Evolutionary conservation across 2,888 invertebrate species (phyloP), one percentile per base, ranked within the genome.

Genomic region (Glaucopsyche alexis): DNA sequence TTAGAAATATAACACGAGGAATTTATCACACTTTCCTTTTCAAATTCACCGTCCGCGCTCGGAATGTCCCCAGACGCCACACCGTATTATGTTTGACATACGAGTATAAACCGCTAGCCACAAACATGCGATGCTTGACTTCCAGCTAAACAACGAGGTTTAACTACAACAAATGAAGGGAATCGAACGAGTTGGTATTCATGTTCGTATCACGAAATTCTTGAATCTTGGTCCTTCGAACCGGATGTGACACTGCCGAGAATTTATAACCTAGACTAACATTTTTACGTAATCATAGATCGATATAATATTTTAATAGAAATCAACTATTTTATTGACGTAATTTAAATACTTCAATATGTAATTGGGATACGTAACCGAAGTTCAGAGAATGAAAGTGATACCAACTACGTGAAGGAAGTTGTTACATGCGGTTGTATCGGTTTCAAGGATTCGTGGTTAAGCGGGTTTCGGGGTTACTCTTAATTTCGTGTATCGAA

Each of bases 381-480:
- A 49, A 69, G 69, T 69, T 69, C 69, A 69, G 49, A 29, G 69
- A 74, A 78, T 75, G 60, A 75, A 69, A 55, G 50, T 66, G 71
- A 74, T 80, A 80, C 78, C 74, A 29, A 4, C 29, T 76, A 82
- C 86, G 81, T 47, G 47, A 76, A 74, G 85, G 88, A 83, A 88
- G 86, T 84, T 88, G 85, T 76, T 50, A 84, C 81, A 86, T 90
- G 89, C 80, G 91, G 91, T 91, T 84, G 84, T 89, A 90, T 91
- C 85, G 81, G 85, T 87, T 90, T 89, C 91, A 90, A 90, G 89
- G 88, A 79, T 84, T 84, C 78, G 90, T 79, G 89, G 91, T 89
- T 85, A 50, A 66, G 49, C 66, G 19, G 52, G 72, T 74, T 75
- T 82, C 81, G 79, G 75, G 82, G 81, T 84, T 87, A 49, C 49